Evolutionary conservation across 2,113 vertebrate genomes (phyloP).

Genomic region (Xyliphius kryptos): DNA sequence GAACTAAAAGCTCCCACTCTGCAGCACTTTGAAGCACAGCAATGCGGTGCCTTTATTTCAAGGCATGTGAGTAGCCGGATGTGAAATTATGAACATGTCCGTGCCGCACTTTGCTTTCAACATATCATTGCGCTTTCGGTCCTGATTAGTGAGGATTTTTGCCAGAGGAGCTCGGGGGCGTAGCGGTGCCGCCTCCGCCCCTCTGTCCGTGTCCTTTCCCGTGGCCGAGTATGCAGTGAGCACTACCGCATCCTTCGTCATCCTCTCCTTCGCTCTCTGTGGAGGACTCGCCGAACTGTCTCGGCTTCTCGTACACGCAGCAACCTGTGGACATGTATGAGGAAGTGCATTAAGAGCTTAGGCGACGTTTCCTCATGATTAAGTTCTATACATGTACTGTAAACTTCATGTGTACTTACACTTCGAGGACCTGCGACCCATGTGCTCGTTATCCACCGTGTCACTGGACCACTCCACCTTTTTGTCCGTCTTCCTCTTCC

Average conservation of each 20-base stretch:
- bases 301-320: conserved; percentile 89
- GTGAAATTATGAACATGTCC: no score
- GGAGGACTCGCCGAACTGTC: conserved; percentile 83
- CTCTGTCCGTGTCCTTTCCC: conserved; percentile 67
- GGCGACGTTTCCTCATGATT: no score
- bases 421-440: conserved; percentile 85
- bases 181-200: conserved; percentile 54
- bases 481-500: conserved; percentile 87
- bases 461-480: conserved; percentile 92
- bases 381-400: no score
- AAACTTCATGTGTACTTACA: no score
- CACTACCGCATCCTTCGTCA: conserved; percentile 79
- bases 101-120: no score
- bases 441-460: conserved; percentile 86
- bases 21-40: no score
- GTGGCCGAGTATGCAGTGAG: conserved; percentile 85
- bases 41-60: no score
- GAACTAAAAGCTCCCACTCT: no score
- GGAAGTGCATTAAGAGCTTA: no score
- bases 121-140: no score
- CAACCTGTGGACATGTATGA: no score
- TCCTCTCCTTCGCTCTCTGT: conserved; percentile 86
- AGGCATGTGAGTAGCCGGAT: conserved; percentile 46
- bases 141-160: conserved; percentile 47
- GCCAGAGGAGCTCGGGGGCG: conserved; percentile 59